phyloP scores from a whole-genome alignment of 2,113 vertebrate genomes.

The Dasypus novemcinctus region DNA sequence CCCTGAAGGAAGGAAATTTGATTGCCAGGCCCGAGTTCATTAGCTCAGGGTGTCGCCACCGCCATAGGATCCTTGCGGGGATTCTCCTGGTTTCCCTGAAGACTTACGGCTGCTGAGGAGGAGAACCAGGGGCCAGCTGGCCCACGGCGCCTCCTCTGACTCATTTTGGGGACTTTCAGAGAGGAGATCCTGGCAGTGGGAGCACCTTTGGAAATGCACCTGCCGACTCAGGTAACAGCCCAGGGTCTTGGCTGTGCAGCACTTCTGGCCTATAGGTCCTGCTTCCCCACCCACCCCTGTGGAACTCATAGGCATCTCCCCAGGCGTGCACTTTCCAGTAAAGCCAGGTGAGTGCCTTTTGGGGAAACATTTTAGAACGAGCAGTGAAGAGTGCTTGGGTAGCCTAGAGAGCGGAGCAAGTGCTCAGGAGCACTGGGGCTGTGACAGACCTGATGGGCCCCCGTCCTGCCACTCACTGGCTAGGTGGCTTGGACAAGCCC shows the following conservation, averaged over 20 bases:
- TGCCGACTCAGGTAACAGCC: rapidly evolving
- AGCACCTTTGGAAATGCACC: background rate
- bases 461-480: background rate
- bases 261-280: too few species aligned
- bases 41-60: slow-evolving; percentile 40
- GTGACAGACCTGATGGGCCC: rapidly evolving
- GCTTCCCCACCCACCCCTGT: rapidly evolving
- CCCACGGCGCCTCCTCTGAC: background rate
- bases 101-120: background rate
- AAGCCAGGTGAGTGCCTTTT: background rate
- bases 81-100: slow-evolving; percentile 22
- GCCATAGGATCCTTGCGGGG: slow-evolving; percentile 56
- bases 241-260: background rate
- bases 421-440: rapidly evolving
- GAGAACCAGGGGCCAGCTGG: background rate
- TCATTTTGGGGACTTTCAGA: background rate
- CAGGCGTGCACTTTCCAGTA: background rate
- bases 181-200: background rate
- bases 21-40: background rate
- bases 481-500: background rate
- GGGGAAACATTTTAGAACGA: background rate
- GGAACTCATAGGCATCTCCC: rapidly evolving
- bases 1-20: slow-evolving; percentile 32
- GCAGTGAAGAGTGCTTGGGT: rapidly evolving
- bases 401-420: rapidly evolving